A percentile compares a stretch with the other conserved stretches of the same genome.
Evolutionary conservation across 2,888 invertebrate species (phyloP).

Genomic region (Platycheirus rosarum): DNA sequence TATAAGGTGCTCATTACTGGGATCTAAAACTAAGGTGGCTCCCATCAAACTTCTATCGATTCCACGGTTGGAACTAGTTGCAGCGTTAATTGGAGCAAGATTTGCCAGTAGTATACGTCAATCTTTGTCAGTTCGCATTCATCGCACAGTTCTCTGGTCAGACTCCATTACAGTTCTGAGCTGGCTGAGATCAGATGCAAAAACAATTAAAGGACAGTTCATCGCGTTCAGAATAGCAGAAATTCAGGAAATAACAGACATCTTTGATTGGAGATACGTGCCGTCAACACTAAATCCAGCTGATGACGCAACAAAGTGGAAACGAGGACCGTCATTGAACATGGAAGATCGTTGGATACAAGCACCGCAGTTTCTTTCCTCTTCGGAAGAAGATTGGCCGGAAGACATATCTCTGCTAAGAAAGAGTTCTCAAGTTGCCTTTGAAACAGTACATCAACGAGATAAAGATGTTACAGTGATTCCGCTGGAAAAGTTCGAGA

Average conservation of each 20-base stretch:
- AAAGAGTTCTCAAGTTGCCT: no score
- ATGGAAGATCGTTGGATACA: background rate
- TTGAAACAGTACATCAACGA: background rate
- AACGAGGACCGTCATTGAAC: background rate
- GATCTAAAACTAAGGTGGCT: conserved; percentile 59
- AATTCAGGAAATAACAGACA: background rate
- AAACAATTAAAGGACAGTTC: background rate
- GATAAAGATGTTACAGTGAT: background rate
- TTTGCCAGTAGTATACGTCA: conserved; percentile 54
- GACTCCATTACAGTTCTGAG: conserved; percentile 75
- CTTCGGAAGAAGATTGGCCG: background rate
- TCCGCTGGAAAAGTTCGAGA: background rate
- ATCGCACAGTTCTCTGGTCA: conserved; percentile 72
- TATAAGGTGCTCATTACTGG: conserved; percentile 38
- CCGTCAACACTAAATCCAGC: no score
- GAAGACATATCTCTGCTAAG: background rate
- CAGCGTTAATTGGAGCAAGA: conserved; percentile 57
- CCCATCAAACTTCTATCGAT: conserved; percentile 62
- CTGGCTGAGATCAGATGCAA: conserved; percentile 73
- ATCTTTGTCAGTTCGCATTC: conserved; percentile 51
- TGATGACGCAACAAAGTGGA: background rate
- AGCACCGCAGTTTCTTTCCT: background rate
- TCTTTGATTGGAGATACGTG: background rate
- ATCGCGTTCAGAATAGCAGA: background rate
- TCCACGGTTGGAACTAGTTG: conserved; percentile 59